Evolutionary conservation across 2,888 invertebrate species (phyloP), one percentile per base, ranked within the genome.

Genomic region (Aleiodes alternator): DNA sequence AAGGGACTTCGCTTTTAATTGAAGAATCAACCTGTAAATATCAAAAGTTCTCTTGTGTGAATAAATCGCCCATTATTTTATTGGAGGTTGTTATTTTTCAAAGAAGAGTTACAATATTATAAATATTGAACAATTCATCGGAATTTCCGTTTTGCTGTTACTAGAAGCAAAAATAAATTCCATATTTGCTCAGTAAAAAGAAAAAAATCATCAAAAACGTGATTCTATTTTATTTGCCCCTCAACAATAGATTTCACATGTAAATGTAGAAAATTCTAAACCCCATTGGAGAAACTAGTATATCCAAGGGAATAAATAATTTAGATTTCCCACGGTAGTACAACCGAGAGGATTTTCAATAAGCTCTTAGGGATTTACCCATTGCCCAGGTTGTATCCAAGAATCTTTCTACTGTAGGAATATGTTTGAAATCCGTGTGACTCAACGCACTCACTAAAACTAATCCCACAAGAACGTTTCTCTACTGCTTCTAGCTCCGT

Each of bases 381-480:
- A 53, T 69, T 72, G 31, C 59, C 75, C 59, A 73, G 51, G 51
- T 71, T 69, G 64, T 70, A 70, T 61, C 74, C 14, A 64, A 50
- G 51, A 68, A 43, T 59, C 31, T 59, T 34, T 34, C 59, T 34
- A 59, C 59, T 34, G 57, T 57, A 57, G 57, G 57, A 72, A 77
- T 73, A 77, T 66, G 76, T 73, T 75, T 23, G 23, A 64, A 75
- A 64, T 74, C 76, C 73, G 53, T 48, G 51, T 69, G 51, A 72
- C 70, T 74, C 69, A 68, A 73, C 77, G 73, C 75, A 76, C 76
- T 73, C 72, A 72, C 76, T 76, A 76, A 77, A 76, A 76, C 70
- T 80, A 76, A 79, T 79, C 76, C 72, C 69, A 71, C 73, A 64
- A 64, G 66, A 12, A 53, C 70, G 48, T 72, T 56, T 51, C 57